Evolutionary conservation across 1,140 invertebrate genomes (phyloP).

Genomic region (Drosophila baimaii): DNA sequence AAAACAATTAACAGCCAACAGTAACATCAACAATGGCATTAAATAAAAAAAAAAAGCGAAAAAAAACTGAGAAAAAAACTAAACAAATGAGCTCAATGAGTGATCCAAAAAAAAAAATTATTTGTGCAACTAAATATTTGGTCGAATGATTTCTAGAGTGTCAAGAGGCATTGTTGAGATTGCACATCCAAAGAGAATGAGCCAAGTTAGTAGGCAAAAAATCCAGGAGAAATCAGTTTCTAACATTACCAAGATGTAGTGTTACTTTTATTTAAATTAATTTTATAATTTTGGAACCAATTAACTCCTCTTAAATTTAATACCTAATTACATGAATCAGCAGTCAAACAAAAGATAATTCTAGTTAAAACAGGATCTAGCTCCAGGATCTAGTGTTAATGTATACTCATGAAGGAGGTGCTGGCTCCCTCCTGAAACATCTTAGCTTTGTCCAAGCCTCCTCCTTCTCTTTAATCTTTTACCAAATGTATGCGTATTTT

Average conservation of each 20-base stretch:
- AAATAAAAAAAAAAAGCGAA: constrained; percentile 20
- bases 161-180: constrained; percentile 20
- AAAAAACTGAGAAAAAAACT: constrained; percentile 13
- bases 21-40: constrained; percentile 40
- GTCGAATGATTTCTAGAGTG: constrained; percentile 48
- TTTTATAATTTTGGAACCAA: too few species aligned
- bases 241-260: too few species aligned
- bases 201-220: neutral
- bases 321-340: too few species aligned
- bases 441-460: too few species aligned
- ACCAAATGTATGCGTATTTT: neutral
- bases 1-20: constrained; percentile 27
- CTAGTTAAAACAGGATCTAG: too few species aligned
- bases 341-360: too few species aligned
- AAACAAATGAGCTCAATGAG: constrained; percentile 25
- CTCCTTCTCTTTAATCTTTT: neutral
- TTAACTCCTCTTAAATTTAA: too few species aligned
- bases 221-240: too few species aligned
- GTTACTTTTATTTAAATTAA: too few species aligned
- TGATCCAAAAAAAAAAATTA: constrained; percentile 41
- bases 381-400: too few species aligned
- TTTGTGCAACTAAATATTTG: constrained; percentile 58
- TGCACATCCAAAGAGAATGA: constrained; percentile 10
- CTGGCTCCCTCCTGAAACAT: too few species aligned
- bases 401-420: too few species aligned